phyloP scores from a whole-genome alignment of 2,113 vertebrate species.

The Noturus placidus region DNA sequence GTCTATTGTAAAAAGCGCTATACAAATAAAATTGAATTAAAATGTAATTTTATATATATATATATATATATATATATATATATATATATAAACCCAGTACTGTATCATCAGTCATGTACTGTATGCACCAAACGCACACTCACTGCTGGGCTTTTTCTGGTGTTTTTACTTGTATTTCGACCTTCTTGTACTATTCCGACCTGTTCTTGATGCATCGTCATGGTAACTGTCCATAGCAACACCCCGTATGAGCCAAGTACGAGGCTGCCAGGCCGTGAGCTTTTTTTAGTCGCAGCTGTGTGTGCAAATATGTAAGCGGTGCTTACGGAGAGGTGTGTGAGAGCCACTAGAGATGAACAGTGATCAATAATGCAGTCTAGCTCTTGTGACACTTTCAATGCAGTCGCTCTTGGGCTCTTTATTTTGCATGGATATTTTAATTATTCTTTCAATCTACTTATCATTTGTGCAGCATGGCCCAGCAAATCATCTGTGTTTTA shows the following conservation, averaged over 20 bases:
- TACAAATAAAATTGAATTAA: too few species aligned
- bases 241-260: conserved; percentile 4
- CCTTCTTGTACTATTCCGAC: background rate
- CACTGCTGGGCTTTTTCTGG: background rate
- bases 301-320: conserved; percentile 30
- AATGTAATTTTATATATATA: too few species aligned
- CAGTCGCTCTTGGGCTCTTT: background rate
- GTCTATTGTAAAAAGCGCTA: too few species aligned
- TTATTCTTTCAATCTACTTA: background rate
- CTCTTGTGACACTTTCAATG: background rate
- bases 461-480: background rate
- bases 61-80: too few species aligned
- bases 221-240: conserved; percentile 46
- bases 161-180: background rate
- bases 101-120: background rate
- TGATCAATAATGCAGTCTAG: conserved; percentile 22
- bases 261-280: conserved; percentile 28
- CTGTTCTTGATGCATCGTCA: conserved; percentile 17
- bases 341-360: background rate
- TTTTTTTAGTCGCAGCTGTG: conserved; percentile 42
- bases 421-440: background rate
- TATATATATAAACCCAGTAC: background rate
- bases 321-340: conserved; percentile 7
- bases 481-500: background rate
- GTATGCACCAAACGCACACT: background rate